Conservation (phyloP, 2,888 invertebrate genomes). For the Camponotus fellah region DNA sequence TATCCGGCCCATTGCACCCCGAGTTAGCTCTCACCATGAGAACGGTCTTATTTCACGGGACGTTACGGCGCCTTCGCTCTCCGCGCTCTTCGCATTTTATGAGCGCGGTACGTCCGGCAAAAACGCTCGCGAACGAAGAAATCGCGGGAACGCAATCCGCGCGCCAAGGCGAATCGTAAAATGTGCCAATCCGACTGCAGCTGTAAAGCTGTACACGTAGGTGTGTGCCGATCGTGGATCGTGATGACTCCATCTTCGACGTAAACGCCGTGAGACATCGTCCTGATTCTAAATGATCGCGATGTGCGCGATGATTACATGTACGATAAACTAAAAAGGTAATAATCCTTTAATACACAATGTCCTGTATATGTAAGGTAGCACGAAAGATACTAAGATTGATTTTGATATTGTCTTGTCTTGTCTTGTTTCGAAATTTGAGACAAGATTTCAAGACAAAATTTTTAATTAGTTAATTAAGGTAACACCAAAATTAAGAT, state of each 20-base stretch:
- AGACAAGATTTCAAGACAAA: too few species aligned
- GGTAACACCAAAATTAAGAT: too few species aligned
- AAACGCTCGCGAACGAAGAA: conserved; percentile 45
- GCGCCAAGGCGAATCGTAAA: conserved; percentile 60
- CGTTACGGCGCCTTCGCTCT: conserved; percentile 64
- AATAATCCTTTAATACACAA: neutral
- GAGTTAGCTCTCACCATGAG: conserved; percentile 69
- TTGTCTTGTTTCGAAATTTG: too few species aligned
- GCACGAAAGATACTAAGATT: too few species aligned
- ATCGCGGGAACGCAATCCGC: conserved; percentile 47
- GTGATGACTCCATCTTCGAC: conserved; percentile 48
- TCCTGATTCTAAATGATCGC: neutral
- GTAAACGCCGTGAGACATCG: conserved; percentile 35
- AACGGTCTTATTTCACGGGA: conserved; percentile 76
- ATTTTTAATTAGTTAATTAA: too few species aligned
- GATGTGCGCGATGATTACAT: neutral
- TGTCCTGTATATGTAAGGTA: neutral
- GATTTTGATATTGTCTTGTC: too few species aligned
- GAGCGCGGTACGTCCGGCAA: conserved; percentile 41
- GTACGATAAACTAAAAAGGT: neutral
- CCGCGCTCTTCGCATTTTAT: conserved; percentile 43
- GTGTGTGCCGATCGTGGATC: conserved; percentile 47
- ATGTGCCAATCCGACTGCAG: conserved; percentile 43
- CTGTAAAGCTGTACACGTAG: neutral
- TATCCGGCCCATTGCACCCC: conserved; percentile 82